Evolutionary conservation across 1,140 invertebrate species (phyloP).

Genomic region (Drosophila truncata): DNA sequence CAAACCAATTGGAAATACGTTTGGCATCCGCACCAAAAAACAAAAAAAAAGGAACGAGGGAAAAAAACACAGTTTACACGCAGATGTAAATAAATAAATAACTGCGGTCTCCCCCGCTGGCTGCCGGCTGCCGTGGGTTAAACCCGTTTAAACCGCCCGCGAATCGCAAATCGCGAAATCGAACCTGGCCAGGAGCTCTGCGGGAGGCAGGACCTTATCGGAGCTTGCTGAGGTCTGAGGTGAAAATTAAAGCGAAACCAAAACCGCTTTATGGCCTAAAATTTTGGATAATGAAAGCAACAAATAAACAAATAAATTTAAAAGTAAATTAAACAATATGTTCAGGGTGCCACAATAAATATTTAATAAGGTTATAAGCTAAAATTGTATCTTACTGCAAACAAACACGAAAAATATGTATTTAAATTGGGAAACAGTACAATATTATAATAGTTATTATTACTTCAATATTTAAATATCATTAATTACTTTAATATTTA

Average conservation of each 20-base stretch:
- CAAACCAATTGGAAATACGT: constrained; percentile 77
- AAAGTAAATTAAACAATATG: constrained; percentile 3
- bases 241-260: constrained; percentile 14
- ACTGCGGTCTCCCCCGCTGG: constrained; percentile 29
- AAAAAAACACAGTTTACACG: constrained; percentile 54
- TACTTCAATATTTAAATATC: not conserved
- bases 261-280: not conserved
- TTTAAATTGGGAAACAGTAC: not conserved
- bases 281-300: not conserved
- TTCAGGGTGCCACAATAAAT: not conserved
- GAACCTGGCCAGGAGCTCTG: constrained; percentile 19
- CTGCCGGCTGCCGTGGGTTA: constrained; percentile 12
- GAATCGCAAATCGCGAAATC: constrained; percentile 17
- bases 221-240: not conserved
- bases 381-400: not conserved
- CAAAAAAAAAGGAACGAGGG: not conserved
- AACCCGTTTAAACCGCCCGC: constrained; percentile 30
- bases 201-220: constrained; percentile 29
- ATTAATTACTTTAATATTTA: not conserved
- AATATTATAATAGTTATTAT: not conserved
- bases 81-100: constrained; percentile 55
- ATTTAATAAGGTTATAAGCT: not conserved
- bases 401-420: too few species aligned
- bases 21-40: constrained; percentile 42
- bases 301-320: not conserved